Conservation (phyloP, 2,888 invertebrate genomes). For the Protophormia terraenovae region DNA sequence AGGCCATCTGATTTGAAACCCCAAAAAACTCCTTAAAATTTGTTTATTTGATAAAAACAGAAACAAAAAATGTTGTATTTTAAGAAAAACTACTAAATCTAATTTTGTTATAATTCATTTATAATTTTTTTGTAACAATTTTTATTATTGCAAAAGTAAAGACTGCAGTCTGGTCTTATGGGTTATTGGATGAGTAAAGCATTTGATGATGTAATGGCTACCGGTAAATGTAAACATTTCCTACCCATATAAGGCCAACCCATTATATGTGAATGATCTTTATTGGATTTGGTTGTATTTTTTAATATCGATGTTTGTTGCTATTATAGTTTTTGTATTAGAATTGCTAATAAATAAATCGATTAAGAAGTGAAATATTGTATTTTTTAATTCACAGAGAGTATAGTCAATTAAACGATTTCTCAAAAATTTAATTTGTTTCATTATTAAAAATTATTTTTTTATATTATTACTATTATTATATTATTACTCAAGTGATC, state of each 20-base stretch:
- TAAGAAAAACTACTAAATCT: no score
- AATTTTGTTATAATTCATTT: slow-evolving; percentile 49
- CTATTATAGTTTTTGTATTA: slow-evolving; percentile 16
- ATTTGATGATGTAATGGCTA: slow-evolving; percentile 26
- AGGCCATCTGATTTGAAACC: no score
- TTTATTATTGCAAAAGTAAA: slow-evolving; percentile 31
- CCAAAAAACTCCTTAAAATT: no score
- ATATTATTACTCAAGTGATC: no score
- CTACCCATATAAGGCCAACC: neutral
- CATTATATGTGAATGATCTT: slow-evolving; percentile 35
- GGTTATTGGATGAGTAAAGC: slow-evolving; percentile 52
- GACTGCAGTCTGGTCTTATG: slow-evolving; percentile 46
- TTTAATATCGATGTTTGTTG: neutral
- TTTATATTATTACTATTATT: no score
- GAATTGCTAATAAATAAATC: slow-evolving; percentile 38
- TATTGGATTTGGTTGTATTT: slow-evolving; percentile 57
- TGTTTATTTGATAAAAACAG: no score
- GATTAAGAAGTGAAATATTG: neutral
- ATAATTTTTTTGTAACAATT: slow-evolving; percentile 6
- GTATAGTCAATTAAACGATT: no score
- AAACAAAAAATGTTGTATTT: no score
- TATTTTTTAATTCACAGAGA: no score
- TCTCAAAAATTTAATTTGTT: no score
- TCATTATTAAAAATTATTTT: no score
- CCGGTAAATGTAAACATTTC: slow-evolving; percentile 46